Evolutionary conservation across 2,888 invertebrate genomes (phyloP), one percentile per base, ranked within the genome.

Genomic region (Dryococelus australis): DNA sequence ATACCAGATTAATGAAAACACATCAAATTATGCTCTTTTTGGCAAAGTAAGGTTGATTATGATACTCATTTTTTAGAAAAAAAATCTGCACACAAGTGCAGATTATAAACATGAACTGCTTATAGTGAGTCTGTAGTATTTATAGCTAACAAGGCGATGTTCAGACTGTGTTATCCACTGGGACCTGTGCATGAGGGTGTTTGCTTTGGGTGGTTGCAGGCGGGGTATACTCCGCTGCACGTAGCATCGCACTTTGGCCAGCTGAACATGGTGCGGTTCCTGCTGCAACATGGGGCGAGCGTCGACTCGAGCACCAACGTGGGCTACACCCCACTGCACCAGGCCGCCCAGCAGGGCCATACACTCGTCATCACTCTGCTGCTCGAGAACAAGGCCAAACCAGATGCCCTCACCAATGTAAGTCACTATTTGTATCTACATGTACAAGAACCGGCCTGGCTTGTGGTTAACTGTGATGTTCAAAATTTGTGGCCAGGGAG

Each of bases 331-430:
- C 98, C 99, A 0, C 94, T 99, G 24, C 99, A 99, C 93, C 99
- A 99, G 92, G 99, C 99, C 0, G 98, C 99, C 0, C 99, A 99
- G 91, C 99, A 99, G 93, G 99, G 99, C 0, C 99, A 99, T 93
- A 98, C 98, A 0, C 95, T 98, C 90, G 97, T 99, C 89, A 98
- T 99, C 86, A 97, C 97, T 91, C 94, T 99, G 86, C 94, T 99
- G 80, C 94, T 99, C 90, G 98, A 99, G 91, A 96, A 97, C 93
- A 97, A 96, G 91, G 99, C 99, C 0, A 97, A 98, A 92, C 99
- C 99, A 6, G 98, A 99, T 93, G 98, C 98, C 28, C 93, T 98
- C 87, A 99, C 99, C 87, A 97, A 97, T 91, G 99, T 99, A 94
- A 96, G 96, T 94, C n/a, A 79, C 35, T 47, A 47, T 78, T 35